These are phyloP conservation scores for Zosterops borbonicus DNA, from an alignment of 2,113 vertebrate species.

Conservation along the genomic window DNA sequence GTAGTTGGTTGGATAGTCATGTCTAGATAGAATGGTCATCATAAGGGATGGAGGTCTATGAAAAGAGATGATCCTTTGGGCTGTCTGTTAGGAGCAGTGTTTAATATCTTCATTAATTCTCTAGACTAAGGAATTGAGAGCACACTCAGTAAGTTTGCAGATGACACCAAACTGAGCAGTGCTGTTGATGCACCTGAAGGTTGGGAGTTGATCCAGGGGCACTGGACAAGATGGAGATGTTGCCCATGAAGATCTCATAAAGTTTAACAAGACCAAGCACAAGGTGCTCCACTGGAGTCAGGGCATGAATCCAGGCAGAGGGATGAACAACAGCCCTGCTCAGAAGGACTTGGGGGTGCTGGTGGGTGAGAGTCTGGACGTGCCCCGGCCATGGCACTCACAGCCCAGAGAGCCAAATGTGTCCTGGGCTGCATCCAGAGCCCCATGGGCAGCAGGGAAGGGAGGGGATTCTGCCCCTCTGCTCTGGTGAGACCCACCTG, in stretches of 20 bases:
- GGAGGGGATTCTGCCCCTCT: neutral
- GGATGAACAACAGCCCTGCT: rapidly evolving
- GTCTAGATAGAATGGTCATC: neutral
- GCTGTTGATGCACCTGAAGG: rapidly evolving
- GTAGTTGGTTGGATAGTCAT: neutral
- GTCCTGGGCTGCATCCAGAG: neutral
- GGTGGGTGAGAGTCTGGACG: neutral
- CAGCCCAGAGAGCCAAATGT: neutral
- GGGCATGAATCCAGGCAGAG: neutral
- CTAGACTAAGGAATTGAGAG: neutral
- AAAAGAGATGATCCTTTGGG: too few species aligned
- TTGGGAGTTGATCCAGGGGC: rapidly evolving
- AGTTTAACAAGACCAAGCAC: neutral
- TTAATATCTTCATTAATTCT: neutral
- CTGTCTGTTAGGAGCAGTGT: rapidly evolving
- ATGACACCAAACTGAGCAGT: neutral
- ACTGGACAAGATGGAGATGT: neutral
- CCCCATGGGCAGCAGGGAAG: neutral
- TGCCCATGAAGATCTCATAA: neutral
- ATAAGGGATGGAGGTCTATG: neutral
- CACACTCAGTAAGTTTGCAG: rapidly evolving
- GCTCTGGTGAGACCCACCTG: neutral
- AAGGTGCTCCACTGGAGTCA: rapidly evolving
- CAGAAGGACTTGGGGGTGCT: neutral
- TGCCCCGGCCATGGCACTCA: neutral